Percentiles rank a stretch among this genome's conserved stretches.
Evolutionary conservation across 2,797 vertebrate genomes (phyloP).

Genomic region (Huso huso): DNA sequence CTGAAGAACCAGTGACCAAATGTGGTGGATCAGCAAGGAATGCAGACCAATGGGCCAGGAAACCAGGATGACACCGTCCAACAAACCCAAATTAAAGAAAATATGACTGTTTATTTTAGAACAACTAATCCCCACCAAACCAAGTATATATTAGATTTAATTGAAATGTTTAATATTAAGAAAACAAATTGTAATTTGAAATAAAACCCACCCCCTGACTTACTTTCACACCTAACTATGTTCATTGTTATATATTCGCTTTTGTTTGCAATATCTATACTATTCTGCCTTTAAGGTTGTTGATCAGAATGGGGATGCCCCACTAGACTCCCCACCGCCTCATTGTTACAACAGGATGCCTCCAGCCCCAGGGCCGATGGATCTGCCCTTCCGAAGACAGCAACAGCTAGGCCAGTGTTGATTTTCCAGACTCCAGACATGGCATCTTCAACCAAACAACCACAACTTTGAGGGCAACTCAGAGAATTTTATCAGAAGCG

Average conservation of each 20-base stretch:
- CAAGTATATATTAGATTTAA: too few relatives aligned
- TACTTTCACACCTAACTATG: too few relatives aligned
- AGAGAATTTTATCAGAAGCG: constrained; percentile 92
- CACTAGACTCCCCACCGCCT: constrained; percentile 82
- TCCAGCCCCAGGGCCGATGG: constrained; percentile 86
- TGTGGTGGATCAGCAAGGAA: constrained; percentile 63
- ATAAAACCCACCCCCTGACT: too few relatives aligned
- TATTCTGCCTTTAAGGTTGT: neutral
- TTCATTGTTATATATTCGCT: constrained; percentile 26
- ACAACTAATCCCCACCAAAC: too few relatives aligned
- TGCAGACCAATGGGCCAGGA: constrained; percentile 86
- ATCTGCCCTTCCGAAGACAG: constrained; percentile 95
- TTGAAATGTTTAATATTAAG: neutral
- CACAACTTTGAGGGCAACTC: constrained; percentile 94
- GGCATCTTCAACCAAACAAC: constrained; percentile 91
- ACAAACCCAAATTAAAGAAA: too few relatives aligned
- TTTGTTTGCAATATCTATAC: constrained; percentile 31
- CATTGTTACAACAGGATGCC: constrained; percentile 96
- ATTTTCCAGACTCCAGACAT: constrained; percentile 86
- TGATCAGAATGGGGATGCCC: constrained; percentile 87
- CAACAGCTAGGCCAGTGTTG: constrained; percentile 97
- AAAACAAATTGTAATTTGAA: too few relatives aligned
- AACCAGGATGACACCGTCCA: constrained; percentile 72
- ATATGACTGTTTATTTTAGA: too few relatives aligned
- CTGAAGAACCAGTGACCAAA: constrained; percentile 82